phyloP scores from a whole-genome alignment of 2,113 vertebrate genomes.

The Hydrochoerus hydrochaeris region DNA sequence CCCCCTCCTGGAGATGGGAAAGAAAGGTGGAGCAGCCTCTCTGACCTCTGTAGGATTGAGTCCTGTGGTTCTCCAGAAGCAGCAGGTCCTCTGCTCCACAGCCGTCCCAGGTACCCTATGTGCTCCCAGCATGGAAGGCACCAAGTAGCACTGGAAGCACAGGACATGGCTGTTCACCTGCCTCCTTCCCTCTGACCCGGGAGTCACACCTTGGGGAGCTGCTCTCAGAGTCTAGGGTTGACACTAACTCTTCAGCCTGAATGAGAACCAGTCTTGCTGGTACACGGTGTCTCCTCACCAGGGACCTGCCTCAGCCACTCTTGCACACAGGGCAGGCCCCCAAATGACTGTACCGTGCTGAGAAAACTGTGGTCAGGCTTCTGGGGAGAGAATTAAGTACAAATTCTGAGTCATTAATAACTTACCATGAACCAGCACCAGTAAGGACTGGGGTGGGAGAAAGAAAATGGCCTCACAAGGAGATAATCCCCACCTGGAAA shows the following conservation, averaged over 20 bases:
- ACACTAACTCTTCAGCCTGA: background rate
- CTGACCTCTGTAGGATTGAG: background rate
- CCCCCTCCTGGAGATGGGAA: no score
- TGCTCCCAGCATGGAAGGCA: background rate
- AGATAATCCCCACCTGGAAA: no score
- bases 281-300: background rate
- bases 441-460: no score
- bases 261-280: background rate
- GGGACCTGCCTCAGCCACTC: fast-evolving
- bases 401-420: background rate
- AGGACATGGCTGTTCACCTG: fast-evolving
- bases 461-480: no score
- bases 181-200: background rate
- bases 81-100: background rate
- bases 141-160: background rate
- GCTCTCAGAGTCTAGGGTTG: background rate
- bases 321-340: background rate
- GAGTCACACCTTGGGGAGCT: background rate
- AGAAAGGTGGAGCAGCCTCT: background rate
- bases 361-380: background rate
- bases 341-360: fast-evolving
- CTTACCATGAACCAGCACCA: background rate
- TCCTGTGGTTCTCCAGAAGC: background rate
- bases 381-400: background rate
- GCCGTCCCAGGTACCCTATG: background rate